Evolutionary conservation across 2,797 vertebrate species (phyloP), one percentile per base, ranked within the genome.

Genomic region (Heterohyrax brucei): DNA sequence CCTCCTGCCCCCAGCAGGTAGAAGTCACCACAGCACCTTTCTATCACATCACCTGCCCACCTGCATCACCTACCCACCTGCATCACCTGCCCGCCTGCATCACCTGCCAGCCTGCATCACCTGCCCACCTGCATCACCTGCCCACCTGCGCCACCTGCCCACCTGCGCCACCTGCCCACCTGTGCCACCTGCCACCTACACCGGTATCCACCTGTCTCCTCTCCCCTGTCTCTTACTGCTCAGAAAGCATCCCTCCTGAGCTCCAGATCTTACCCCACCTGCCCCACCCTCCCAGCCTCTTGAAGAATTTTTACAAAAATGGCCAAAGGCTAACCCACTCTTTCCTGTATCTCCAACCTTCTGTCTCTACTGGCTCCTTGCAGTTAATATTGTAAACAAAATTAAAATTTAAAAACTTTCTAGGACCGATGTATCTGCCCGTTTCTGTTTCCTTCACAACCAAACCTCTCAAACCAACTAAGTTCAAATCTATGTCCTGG

Each of bases 401-500:
- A 53, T 76, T 75, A 22, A 72, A 92, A 70, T 44, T 48, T 56
- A 22, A 77, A 96, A 79, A 39, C 8, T 12, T 56, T 92, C 79
- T 66, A 76, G 26, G 44, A 50, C 33, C 10, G 59, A 87, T 2
- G 39, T 53, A 33, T 4, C 6, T 46, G 88, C 61, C 72, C 26
- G 28, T 89, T 85, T 91, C 80, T 86, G 48, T 61, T 87, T 46
- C 59, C 48, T 50, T 70, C 50, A 80, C 30, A 50, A 39, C 10
- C 22, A 59, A 89, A 78, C 13, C 56, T 62, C 44, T 70, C 28
- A 24, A 70, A 53, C 30, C 21, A 75, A 61, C 76, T 44, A 80
- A 90, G 12, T 39, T 81, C 33, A 10, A 30, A 10, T 76, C 39
- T 66, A 30, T 12, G 28, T 46, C 10, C n/a, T 93, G 10, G 66